Base-by-base conservation (phyloP, 2,797 vertebrate species). In the Scleropages formosus region DNA sequence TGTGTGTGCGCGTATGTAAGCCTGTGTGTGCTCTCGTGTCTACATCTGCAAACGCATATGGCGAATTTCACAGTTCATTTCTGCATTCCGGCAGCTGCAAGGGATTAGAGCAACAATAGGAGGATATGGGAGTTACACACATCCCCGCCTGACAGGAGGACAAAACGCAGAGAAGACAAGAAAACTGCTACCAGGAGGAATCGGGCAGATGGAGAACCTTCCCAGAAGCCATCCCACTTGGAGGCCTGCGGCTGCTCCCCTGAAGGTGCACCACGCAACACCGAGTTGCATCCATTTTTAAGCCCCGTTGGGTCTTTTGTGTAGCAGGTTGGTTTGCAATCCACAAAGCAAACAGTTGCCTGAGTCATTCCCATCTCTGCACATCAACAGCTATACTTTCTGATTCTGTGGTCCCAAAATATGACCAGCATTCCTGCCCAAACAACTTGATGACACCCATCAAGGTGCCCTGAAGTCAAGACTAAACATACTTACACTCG, bases 61-160 rank as follows among this genome's bases (percentile, higher is more conserved):
- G 31, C 20, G 39, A 24, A 72, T 72, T 76, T 76, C 60, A 70
- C 75, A 62, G 16, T 70, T 51, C n/a, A 63, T 69, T 59, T 69
- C 75, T 76, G 46, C 20, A 61, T 59, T 75, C 49, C 58, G 64
- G 70, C 77, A 78, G 73, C 77, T 78, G 65, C 18, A 59, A 53
- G 58, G 66, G 31, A 71, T 78, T 69, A 65, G 22, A 47, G 11
- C 64, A 69, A 53, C 61, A 49, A 63, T 70, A 49, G 46, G 27
- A 61, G 58, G 74, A 67, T 66, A 49, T 49, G 20, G 24, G 60
- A 31, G 47, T 62, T 24, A 53, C n/a, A 18, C 46, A 22, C 18
- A 24, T 70, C 67, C 72, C 18, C 7, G 18, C 10, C 51, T 47
- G 74, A 75, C 74, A 59, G 65, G 15, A 20, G 39, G 56, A 46